A percentile compares a stretch with the other conserved stretches of the same genome.
phyloP scores from a whole-genome alignment of 2,113 vertebrate species.

The Argyrosomus japonicus region DNA sequence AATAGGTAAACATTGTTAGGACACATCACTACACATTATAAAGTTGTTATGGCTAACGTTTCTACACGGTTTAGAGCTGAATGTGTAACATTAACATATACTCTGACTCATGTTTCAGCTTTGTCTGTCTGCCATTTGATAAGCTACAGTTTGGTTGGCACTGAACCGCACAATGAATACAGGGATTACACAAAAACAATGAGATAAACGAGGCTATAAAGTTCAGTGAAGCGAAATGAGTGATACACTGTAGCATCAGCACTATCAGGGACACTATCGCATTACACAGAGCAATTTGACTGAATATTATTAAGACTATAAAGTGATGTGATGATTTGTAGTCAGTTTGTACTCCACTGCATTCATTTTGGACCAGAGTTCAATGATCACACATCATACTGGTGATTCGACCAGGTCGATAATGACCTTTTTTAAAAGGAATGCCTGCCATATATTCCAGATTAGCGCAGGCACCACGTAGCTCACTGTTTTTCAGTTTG shows the following conservation, averaged over 20 bases:
- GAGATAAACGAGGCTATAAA: not conserved
- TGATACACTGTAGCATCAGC: not conserved
- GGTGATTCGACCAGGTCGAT: conserved; percentile 14
- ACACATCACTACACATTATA: too few relatives aligned
- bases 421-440: conserved; percentile 34
- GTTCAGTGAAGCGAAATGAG: not conserved
- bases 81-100: too few relatives aligned
- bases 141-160: too few relatives aligned
- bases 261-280: not conserved
- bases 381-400: not conserved
- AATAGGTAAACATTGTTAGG: too few relatives aligned
- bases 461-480: not conserved
- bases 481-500: conserved; percentile 1
- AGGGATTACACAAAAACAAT: not conserved
- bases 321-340: not conserved
- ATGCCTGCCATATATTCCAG: conserved; percentile 29
- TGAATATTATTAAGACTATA: not conserved
- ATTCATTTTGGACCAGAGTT: not conserved
- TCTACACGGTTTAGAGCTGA: too few relatives aligned
- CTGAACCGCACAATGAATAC: too few relatives aligned
- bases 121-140: not conserved
- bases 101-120: too few relatives aligned
- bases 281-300: not conserved
- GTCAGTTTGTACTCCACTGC: conserved; percentile 1
- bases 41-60: too few relatives aligned